phyloP scores from a whole-genome alignment of 1,140 invertebrate species.

The Drosophila auraria region DNA sequence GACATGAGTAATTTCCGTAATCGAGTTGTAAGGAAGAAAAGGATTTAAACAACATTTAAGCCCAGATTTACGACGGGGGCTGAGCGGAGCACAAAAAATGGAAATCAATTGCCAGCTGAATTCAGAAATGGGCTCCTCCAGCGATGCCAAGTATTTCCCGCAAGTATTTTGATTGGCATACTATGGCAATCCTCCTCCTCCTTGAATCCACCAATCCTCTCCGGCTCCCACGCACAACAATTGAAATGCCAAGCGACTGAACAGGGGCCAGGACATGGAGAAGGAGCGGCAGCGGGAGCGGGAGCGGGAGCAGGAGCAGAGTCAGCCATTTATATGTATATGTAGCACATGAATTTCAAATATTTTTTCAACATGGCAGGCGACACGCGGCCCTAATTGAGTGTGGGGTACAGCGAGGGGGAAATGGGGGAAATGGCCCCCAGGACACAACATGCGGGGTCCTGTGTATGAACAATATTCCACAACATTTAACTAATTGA shows the following conservation, averaged over 20 bases:
- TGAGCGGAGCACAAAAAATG: conserved; percentile 40
- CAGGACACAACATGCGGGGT: conserved; percentile 22
- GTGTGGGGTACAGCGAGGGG: conserved; percentile 14
- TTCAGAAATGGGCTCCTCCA: conserved; percentile 50
- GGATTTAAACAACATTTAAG: conserved; percentile 41
- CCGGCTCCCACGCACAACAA: conserved; percentile 56
- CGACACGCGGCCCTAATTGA: conserved; percentile 77
- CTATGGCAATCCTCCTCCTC: conserved; percentile 17
- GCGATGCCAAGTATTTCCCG: conserved; percentile 77
- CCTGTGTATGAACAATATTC: conserved; percentile 74
- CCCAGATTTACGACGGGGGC: conserved; percentile 41
- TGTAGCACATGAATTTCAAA: conserved; percentile 79
- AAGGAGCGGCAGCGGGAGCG: neutral
- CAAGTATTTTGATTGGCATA: conserved; percentile 80
- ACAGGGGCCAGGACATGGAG: conserved; percentile 17
- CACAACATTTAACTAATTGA: conserved; percentile 81
- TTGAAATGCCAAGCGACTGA: conserved; percentile 72
- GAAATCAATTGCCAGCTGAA: conserved; percentile 72
- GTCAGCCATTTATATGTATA: conserved; percentile 35
- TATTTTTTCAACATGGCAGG: conserved; percentile 72
- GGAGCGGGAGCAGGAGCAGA: conserved; percentile 9
- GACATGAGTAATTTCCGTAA: conserved; percentile 9
- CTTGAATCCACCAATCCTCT: neutral
- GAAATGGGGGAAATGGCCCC: neutral
- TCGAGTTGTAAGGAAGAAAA: conserved; percentile 17